Percentiles rank a stretch among this genome's conserved stretches.
Evolutionary conservation across 2,888 invertebrate genomes (phyloP).

Genomic region (Acronicta psi): DNA sequence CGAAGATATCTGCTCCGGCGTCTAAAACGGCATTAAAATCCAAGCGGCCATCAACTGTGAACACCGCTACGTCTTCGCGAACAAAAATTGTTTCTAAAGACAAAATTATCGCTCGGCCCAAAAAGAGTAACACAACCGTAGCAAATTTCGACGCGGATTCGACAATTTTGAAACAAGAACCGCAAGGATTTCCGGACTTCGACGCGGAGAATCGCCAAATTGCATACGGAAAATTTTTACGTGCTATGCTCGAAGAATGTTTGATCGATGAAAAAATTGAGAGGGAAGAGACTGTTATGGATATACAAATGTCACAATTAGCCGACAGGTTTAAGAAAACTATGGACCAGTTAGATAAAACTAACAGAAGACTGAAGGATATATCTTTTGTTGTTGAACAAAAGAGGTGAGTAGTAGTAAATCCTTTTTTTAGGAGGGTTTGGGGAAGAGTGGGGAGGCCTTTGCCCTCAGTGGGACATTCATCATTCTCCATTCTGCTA

Average conservation of each 20-base stretch:
- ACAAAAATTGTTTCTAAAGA: constrained; percentile 57
- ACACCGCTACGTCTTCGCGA: constrained; percentile 61
- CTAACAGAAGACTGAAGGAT: constrained; percentile 80
- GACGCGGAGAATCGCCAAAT: constrained; percentile 71
- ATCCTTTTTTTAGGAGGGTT: too few relatives aligned
- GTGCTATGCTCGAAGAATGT: constrained; percentile 78
- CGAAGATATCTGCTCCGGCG: constrained; percentile 62
- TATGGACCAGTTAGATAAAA: constrained; percentile 80
- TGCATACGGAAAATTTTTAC: constrained; percentile 77
- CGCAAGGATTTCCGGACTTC: constrained; percentile 64
- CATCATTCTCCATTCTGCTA: too few relatives aligned
- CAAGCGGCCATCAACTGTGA: constrained; percentile 67
- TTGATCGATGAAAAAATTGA: constrained; percentile 80
- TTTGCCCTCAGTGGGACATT: too few relatives aligned
- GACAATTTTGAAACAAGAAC: constrained; percentile 66
- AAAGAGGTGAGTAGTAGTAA: constrained; percentile 75
- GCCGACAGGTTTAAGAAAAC: constrained; percentile 83
- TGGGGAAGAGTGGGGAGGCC: too few relatives aligned
- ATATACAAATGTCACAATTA: constrained; percentile 81
- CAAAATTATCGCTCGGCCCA: constrained; percentile 55
- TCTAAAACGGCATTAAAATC: constrained; percentile 61
- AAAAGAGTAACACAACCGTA: constrained; percentile 64
- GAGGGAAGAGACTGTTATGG: constrained; percentile 77
- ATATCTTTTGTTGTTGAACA: constrained; percentile 84
- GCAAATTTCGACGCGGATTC: constrained; percentile 64